Evolutionary conservation across 1,140 invertebrate species (phyloP), one percentile per base, ranked within the genome.

Genomic region (Drosophila insularis): DNA sequence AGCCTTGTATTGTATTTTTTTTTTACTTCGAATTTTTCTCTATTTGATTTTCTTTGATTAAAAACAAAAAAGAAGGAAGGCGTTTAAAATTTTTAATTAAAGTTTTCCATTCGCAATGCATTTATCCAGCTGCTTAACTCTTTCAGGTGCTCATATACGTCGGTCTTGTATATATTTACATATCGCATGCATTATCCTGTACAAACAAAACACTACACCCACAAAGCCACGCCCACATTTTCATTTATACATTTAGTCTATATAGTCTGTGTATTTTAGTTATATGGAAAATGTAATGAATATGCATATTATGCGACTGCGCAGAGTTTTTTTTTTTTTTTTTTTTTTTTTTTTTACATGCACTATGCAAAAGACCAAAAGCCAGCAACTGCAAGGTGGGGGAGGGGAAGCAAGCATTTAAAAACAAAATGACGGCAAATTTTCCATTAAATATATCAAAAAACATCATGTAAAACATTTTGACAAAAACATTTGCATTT

Each of bases 381-480:
- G 11, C 7, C 1, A 21, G 5, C 21, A 19, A 19, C 2, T 4
- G 2, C 2, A 7, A 8, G 19, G 13, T 3, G 14, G 10, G 1
- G 10, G 11, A 55, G 32, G 27, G 27, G 4, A 6, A 60, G 4
- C 35, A 13, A 37, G 35, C 2, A 50, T 50, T 50, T 19, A 50
- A 62, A 50, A 62, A 17, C 13, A 27, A 62, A 55, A 71, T 64
- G 54, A 59, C 37, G 37, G 17, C 53, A 58, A 59, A 8, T 19
- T 71, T 71, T 71, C 40, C 58, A 72, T 71, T 71, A 71, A 27
- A 72, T 71, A 71, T 70, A 67, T 63, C 54, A 72, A 31, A 54
- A 80, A 61, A 50, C 74, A 64, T 63, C 67, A 81, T 81, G 78
- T 63, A 63, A 69, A 73, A 54, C 54, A 67, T 74, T 54, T 54